Percentiles rank a stretch among this genome's conserved stretches.
These are phyloP conservation scores for Diprion similis DNA, from an alignment of 1,140 invertebrate genomes.

Conservation along the genomic window DNA sequence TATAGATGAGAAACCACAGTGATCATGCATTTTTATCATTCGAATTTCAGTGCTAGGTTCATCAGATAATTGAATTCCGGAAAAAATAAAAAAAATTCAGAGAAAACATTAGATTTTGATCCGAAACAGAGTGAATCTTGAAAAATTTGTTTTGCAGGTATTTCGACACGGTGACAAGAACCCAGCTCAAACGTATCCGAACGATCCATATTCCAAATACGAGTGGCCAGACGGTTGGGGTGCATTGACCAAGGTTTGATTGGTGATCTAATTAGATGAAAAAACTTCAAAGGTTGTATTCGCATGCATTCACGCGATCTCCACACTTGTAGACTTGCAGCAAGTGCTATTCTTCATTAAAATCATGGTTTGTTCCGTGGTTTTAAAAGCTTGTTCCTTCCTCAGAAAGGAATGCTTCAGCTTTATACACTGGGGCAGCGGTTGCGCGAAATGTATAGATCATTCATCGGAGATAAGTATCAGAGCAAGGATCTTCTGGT, in stretches of 20 bases:
- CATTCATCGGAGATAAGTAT: constrained; percentile 67
- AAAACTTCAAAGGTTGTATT: constrained; percentile 10
- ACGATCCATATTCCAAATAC: constrained; percentile 73
- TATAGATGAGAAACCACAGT: neutral
- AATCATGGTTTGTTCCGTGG: constrained; percentile 12
- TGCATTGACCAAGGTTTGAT: constrained; percentile 74
- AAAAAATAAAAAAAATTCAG: neutral
- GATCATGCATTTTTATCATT: neutral
- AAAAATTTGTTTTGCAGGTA: constrained; percentile 59
- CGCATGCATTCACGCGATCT: constrained; percentile 13
- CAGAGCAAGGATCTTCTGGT: constrained; percentile 73
- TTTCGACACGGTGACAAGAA: constrained; percentile 80
- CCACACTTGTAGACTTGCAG: constrained; percentile 19
- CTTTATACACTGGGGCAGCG: constrained; percentile 79
- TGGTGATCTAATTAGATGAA: neutral
- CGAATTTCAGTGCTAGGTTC: neutral
- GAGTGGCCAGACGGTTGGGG: constrained; percentile 75
- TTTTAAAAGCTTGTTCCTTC: constrained; percentile 22
- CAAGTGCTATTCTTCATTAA: neutral
- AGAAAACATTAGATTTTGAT: neutral
- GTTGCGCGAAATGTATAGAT: constrained; percentile 72
- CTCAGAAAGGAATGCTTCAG: constrained; percentile 79
- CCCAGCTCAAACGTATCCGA: constrained; percentile 72
- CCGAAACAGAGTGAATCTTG: neutral
- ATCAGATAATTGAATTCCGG: neutral